phyloP scores from a whole-genome alignment of 2,797 vertebrate genomes.

The Megalops cyprinoides region DNA sequence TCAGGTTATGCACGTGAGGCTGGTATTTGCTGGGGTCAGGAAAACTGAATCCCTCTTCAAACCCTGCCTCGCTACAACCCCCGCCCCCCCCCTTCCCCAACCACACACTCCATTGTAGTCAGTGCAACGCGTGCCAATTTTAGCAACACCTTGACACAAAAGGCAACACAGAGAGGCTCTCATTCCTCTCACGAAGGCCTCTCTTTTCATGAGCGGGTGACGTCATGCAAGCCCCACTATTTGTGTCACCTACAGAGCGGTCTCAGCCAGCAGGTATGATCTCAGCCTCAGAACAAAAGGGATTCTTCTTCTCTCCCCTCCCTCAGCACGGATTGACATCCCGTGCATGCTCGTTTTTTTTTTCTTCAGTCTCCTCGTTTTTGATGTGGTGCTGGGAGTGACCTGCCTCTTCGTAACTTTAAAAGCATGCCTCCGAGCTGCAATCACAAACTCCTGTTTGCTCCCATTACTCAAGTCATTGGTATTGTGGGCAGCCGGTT shows the following conservation, averaged over 20 bases:
- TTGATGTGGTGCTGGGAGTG: conserved; percentile 36
- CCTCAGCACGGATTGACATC: not conserved
- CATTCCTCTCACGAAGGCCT: conserved; percentile 12
- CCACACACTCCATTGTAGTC: not conserved
- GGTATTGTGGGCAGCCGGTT: conserved; percentile 28
- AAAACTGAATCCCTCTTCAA: not conserved
- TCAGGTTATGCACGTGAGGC: not conserved
- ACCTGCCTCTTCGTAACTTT: conserved; percentile 15
- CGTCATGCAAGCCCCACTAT: conserved; percentile 9
- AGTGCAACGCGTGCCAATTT: conserved; percentile 6
- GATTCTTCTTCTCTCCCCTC: not conserved
- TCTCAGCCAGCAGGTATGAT: conserved; percentile 29
- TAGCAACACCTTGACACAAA: not conserved
- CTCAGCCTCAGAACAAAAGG: conserved; percentile 29
- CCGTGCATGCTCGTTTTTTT: not conserved
- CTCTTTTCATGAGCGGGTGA: conserved; percentile 8
- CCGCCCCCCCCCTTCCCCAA: not conserved
- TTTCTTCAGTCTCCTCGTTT: conserved; percentile 21
- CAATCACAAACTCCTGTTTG: conserved; percentile 29
- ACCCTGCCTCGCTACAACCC: not conserved
- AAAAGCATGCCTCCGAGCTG: conserved; percentile 35
- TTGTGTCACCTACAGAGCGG: not conserved
- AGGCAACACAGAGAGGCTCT: not conserved
- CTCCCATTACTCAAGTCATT: conserved; percentile 40
- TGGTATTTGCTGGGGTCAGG: not conserved